Conservation (phyloP, 2,797 vertebrate genomes). For the Bradypus variegatus region DNA sequence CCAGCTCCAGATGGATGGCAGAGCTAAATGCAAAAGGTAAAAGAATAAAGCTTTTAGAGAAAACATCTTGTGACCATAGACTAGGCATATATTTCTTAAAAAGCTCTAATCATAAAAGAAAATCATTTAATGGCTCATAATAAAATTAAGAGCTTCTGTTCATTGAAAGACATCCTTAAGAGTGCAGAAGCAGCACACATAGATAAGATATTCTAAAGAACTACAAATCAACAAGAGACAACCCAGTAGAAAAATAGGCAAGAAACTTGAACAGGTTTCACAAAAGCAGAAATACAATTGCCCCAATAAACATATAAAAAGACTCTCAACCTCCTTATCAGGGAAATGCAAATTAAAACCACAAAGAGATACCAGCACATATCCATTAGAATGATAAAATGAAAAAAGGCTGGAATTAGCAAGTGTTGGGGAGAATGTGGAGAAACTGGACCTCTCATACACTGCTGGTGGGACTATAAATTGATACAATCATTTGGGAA, state of each 20-base stretch:
- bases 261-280: not conserved
- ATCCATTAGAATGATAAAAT: not conserved
- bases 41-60: conserved; percentile 19
- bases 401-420: not conserved
- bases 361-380: not conserved
- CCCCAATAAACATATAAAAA: not conserved
- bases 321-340: not conserved
- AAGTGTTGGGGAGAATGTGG: not conserved
- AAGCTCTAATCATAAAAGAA: conserved; percentile 8
- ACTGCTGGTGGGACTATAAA: not conserved
- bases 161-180: not conserved
- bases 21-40: conserved; percentile 6
- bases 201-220: not conserved
- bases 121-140: not conserved
- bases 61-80: not conserved
- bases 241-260: not conserved
- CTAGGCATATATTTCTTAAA: not conserved
- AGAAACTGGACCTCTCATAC: not conserved
- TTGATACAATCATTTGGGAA: not conserved
- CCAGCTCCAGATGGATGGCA: not conserved
- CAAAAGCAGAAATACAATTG: not conserved
- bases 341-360: not conserved
- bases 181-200: not conserved
- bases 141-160: conserved; percentile 30
- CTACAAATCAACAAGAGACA: not conserved